phyloP scores from a whole-genome alignment of 2,113 vertebrate genomes.

The Lipophrys pholis region DNA sequence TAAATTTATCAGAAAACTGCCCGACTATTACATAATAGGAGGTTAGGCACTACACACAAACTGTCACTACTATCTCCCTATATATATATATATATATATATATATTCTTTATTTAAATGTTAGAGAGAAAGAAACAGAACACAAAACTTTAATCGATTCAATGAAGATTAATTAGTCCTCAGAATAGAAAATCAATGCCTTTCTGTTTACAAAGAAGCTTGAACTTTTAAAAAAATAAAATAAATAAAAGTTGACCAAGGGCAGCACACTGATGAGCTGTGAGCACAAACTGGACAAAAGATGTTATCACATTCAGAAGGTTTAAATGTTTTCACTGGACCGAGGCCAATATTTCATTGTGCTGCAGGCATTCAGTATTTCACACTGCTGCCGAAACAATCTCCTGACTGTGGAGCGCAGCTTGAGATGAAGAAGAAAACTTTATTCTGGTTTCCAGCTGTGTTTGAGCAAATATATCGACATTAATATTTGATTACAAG shows the following conservation, averaged over 20 bases:
- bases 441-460: neutral
- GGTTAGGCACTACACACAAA: too few species aligned
- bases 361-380: neutral
- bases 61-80: too few species aligned
- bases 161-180: too few species aligned
- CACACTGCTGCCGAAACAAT: neutral
- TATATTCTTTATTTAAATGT: too few species aligned
- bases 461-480: neutral
- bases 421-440: neutral
- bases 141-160: too few species aligned
- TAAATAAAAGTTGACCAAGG: neutral
- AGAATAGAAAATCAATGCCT: too few species aligned
- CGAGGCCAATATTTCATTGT: neutral
- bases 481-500: conserved; percentile 1
- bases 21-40: too few species aligned
- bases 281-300: neutral
- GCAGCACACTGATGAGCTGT: neutral
- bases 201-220: too few species aligned
- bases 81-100: too few species aligned
- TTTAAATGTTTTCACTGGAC: neutral
- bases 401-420: neutral
- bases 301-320: neutral
- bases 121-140: too few species aligned
- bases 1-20: too few species aligned
- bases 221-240: too few species aligned